Conservation (phyloP, 2,888 invertebrate genomes). For the Drosophila anomelani region DNA sequence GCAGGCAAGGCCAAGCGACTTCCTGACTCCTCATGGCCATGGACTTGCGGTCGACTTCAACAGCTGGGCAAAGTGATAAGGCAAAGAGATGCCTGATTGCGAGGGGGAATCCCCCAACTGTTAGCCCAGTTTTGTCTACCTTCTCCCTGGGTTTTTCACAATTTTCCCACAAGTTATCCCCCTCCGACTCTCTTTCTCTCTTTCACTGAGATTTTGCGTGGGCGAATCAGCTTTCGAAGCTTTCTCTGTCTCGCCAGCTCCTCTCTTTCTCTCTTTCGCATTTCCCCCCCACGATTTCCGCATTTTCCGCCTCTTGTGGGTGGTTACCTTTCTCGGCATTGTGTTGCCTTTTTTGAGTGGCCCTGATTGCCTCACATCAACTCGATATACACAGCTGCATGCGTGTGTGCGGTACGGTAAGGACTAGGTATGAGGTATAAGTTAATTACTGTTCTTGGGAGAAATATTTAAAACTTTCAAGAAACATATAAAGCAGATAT, state of each 20-base stretch:
- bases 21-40: conserved; percentile 42
- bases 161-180: neutral
- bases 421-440: neutral
- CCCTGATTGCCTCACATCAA: conserved; percentile 51
- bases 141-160: neutral
- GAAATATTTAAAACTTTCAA: neutral
- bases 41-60: conserved; percentile 46
- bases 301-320: conserved; percentile 54
- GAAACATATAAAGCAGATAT: neutral
- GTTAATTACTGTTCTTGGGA: neutral
- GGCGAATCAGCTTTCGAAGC: conserved; percentile 63
- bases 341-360: conserved; percentile 55
- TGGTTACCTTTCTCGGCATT: conserved; percentile 57
- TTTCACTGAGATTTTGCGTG: conserved; percentile 33
- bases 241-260: conserved; percentile 14
- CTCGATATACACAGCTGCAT: conserved; percentile 30
- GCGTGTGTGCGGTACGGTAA: conserved; percentile 14
- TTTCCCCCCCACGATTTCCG: neutral
- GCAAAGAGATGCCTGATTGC: conserved; percentile 42
- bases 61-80: conserved; percentile 53
- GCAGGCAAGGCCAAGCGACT: conserved; percentile 48
- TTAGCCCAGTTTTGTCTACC: neutral
- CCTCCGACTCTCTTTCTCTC: neutral
- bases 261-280: conserved; percentile 9
- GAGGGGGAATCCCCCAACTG: conserved; percentile 2